Percentiles rank a stretch among this genome's conserved stretches.
Evolutionary conservation across 92 coral and sea anemone genomes (phyloP).

Genomic region (Umimayanthus chanpuru): DNA sequence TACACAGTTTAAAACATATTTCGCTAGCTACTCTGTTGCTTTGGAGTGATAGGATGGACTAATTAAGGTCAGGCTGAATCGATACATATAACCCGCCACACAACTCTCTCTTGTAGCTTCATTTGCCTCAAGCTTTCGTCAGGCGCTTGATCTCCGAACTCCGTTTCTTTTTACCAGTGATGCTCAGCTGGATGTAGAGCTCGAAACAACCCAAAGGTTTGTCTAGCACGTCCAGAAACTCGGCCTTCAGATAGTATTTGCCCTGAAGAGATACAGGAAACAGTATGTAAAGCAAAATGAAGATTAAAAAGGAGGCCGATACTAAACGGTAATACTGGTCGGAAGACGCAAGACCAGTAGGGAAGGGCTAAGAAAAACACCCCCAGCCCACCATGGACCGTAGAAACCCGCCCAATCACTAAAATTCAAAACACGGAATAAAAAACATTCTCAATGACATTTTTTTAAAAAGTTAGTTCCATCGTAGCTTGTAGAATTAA

Average conservation of each 20-base stretch:
- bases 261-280: slow-evolving; percentile 41
- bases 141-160: background rate
- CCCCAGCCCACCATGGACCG: background rate
- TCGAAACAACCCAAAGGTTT: slow-evolving; percentile 53
- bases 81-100: background rate
- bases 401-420: background rate
- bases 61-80: background rate
- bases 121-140: background rate
- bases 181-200: slow-evolving; percentile 48
- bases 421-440: no score
- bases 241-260: slow-evolving; percentile 60
- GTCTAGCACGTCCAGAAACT: slow-evolving; percentile 63
- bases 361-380: no score
- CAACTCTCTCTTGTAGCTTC: background rate
- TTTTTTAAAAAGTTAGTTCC: no score
- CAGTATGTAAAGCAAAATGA: background rate
- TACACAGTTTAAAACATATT: background rate
- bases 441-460: no score
- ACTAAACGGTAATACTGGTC: background rate
- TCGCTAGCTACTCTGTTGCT: background rate
- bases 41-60: no score
- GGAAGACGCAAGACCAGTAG: no score
- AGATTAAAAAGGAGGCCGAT: background rate
- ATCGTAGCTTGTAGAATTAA: no score
- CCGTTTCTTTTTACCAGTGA: slow-evolving; percentile 43